Percentiles rank a stretch among this genome's conserved stretches.
Evolutionary conservation across 2,888 invertebrate species (phyloP).

Genomic region (Pediacus dermestoides): DNA sequence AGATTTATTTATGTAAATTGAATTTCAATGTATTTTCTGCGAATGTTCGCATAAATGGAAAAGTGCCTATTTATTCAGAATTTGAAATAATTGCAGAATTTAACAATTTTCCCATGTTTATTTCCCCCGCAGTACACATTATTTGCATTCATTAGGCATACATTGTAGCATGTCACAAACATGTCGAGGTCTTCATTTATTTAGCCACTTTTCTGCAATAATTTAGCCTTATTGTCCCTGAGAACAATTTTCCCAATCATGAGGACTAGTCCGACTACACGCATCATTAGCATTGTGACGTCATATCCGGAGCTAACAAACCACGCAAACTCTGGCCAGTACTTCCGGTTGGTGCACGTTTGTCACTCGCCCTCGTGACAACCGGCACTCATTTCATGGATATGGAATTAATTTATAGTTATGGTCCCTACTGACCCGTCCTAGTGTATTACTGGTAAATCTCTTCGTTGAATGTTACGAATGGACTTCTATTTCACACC

Average conservation of each 20-base stretch:
- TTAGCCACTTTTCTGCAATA: slow-evolving; percentile 1
- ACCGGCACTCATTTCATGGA: slow-evolving; percentile 39
- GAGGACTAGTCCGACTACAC: slow-evolving; percentile 22
- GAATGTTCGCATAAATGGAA: too few relatives aligned
- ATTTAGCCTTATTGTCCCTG: slow-evolving; percentile 9
- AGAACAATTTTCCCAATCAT: slow-evolving; percentile 30
- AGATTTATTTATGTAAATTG: too few relatives aligned
- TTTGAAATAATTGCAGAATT: too few relatives aligned
- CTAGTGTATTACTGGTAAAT: slow-evolving; percentile 12
- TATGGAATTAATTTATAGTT: slow-evolving; percentile 33
- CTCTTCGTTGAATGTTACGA: slow-evolving; percentile 10
- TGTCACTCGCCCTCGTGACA: slow-evolving; percentile 41
- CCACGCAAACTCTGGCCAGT: slow-evolving; percentile 41
- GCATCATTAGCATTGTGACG: slow-evolving; percentile 38
- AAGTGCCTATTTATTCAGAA: too few relatives aligned
- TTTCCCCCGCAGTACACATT: neutral
- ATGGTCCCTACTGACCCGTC: slow-evolving; percentile 18
- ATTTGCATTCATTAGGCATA: neutral
- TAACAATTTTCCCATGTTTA: too few relatives aligned
- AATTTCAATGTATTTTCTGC: too few relatives aligned
- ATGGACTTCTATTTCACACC: slow-evolving; percentile 10
- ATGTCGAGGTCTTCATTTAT: slow-evolving; percentile 1
- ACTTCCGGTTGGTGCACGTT: slow-evolving; percentile 42
- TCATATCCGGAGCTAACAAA: slow-evolving; percentile 38
- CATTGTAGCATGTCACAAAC: too few relatives aligned